These are phyloP conservation scores for Fistularia tabacaria DNA, from an alignment of 2,797 vertebrate genomes.

Conservation along the genomic window DNA sequence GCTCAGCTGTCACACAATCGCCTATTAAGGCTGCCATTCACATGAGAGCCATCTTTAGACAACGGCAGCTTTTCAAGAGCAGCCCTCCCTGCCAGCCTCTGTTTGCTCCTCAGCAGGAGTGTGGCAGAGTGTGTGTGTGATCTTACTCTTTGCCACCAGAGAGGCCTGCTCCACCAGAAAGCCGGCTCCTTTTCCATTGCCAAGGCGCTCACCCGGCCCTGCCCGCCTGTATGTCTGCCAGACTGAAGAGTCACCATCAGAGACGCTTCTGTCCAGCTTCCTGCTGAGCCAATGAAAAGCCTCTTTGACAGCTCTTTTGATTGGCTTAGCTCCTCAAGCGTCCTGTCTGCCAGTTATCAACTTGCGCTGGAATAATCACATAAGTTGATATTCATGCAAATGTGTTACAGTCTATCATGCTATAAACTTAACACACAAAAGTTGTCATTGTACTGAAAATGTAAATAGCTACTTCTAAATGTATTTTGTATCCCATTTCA, in stretches of 20 bases:
- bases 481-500: no score
- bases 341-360: conserved; percentile 40
- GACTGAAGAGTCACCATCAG: conserved; percentile 58
- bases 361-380: conserved; percentile 34
- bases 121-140: conserved; percentile 52
- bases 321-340: conserved; percentile 39
- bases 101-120: conserved; percentile 66
- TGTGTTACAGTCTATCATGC: no score
- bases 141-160: conserved; percentile 51
- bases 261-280: conserved; percentile 59
- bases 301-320: conserved; percentile 72
- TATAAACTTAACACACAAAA: no score
- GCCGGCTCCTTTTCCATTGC: conserved; percentile 45
- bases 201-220: conserved; percentile 57
- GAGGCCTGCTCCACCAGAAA: conserved; percentile 58
- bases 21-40: conserved; percentile 66
- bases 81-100: conserved; percentile 61
- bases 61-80: conserved; percentile 67
- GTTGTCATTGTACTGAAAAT: no score
- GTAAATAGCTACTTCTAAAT: no score
- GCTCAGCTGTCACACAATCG: conserved; percentile 59
- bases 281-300: conserved; percentile 67
- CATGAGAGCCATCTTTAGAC: conserved; percentile 67
- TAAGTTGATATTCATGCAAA: conserved; percentile 3
- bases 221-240: conserved; percentile 71